Base-by-base conservation (phyloP, 1,140 invertebrate genomes). In the Ceratosolen fusciceps region DNA sequence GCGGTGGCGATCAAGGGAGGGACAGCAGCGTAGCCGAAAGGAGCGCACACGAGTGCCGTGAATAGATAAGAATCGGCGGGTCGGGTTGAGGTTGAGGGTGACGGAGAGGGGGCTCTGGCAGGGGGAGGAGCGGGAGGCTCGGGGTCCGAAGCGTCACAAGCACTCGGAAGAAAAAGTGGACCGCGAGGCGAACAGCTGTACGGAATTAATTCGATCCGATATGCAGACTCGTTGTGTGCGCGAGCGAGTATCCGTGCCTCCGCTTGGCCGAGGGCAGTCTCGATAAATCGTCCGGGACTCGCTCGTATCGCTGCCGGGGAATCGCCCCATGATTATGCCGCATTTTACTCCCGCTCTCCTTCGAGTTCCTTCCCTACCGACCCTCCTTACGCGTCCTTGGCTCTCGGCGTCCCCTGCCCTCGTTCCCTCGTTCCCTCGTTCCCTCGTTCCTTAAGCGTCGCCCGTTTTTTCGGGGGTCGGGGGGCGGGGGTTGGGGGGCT, bases 171-270 rank as follows among this genome's bases (percentile, higher is more conserved):
- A 76, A 52, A 75, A 52, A 75, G 74, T 52, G 74, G 58, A 49
- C 49, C 43, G 26, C 47, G 60, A 49, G 49, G 68, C 71, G 80
- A 84, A 83, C 84, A 83, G 84, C 83, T 85, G 83, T 81, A 82
- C 68, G 79, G 79, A 82, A 84, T 84, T 84, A 85, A 85, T 85
- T 85, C 34, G 73, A 85, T 84, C 82, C 80, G 80, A 80, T 62
- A 73, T 76, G 74, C 79, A 54, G 62, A 19, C 68, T 62, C 72
- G 70, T 73, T 34, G 76, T 54, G 39, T 49, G 24, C 37, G 54
- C 39, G 37, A n/a, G 60, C 34, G 3, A 19, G 19, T 29, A 2
- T 34, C 19, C 39, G 3, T 29, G 19, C 49, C 10, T 34, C 19
- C 39, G 34, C 58, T 31, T 24, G 26, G 47, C 8, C 16, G 52